A percentile compares a stretch with the other conserved stretches of the same genome.
Conservation (phyloP, 2,113 vertebrate species). For the Chaetura pelagica region DNA sequence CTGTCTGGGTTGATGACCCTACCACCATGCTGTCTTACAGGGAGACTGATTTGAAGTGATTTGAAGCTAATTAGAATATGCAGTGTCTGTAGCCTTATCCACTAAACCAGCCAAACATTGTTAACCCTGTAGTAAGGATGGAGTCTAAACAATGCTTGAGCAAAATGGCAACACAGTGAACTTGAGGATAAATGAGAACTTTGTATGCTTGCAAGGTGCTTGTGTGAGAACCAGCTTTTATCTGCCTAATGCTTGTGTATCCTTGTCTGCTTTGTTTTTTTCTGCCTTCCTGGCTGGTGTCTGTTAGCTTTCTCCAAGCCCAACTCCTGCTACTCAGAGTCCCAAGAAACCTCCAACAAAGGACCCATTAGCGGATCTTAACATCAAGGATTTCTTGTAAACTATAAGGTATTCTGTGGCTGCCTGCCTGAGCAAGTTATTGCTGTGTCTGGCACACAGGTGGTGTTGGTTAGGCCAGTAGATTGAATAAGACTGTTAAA, state of each 20-base stretch:
- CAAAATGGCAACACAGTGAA: neutral
- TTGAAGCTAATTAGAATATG: neutral
- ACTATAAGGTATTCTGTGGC: slow-evolving; percentile 78
- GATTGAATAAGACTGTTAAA: neutral
- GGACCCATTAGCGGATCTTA: slow-evolving; percentile 98
- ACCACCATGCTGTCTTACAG: neutral
- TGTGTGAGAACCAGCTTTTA: neutral
- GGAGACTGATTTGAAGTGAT: neutral
- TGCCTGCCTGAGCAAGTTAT: slow-evolving; percentile 53
- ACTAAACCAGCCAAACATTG: neutral
- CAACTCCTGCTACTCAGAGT: slow-evolving; percentile 90
- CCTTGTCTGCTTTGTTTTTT: slow-evolving; percentile 68
- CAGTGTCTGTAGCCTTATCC: neutral
- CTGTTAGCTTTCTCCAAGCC: slow-evolving; percentile 92
- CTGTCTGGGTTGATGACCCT: neutral
- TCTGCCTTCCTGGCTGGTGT: slow-evolving; percentile 61
- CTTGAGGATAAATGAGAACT: neutral
- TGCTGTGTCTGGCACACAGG: slow-evolving; percentile 24
- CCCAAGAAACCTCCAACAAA: slow-evolving; percentile 98
- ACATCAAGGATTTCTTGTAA: slow-evolving; percentile 99
- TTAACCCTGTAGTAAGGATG: neutral
- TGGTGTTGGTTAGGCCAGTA: neutral
- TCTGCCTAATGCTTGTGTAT: slow-evolving; percentile 67
- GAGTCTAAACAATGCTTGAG: neutral
- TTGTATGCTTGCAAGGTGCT: slow-evolving; percentile 25